Evolutionary conservation across 2,888 invertebrate genomes (phyloP), one percentile per base, ranked within the genome.

Genomic region (Ceraclea dissimilis): DNA sequence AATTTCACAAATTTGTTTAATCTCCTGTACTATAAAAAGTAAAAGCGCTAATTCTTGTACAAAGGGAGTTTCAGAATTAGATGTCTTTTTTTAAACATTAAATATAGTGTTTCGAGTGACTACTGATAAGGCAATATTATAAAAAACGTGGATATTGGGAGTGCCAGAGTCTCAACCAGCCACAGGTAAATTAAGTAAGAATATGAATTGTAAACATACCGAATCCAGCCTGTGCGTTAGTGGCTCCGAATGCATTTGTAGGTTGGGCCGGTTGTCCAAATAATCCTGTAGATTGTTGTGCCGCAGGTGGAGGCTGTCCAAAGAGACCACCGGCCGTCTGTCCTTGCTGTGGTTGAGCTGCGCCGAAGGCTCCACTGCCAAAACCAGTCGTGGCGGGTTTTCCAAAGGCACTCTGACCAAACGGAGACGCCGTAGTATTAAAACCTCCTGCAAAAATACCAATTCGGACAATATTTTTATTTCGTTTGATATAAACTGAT

Each of bases 331-430:
- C 31, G 2, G 51, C 26, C 8, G 54, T 19, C 20, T 34, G 51
- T 21, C 47, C 47, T 71, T 73, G 71, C 52, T 74, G 76, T 2
- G 74, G 63, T 1, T 78, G 68, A 1, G 75, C 69, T 26, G 81
- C 80, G 0, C 89, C 89, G 71, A 90, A 90, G 0, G 86, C 80
- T 4, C 86, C 76, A 1, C 81, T 75, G 2, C 81, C 81, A 26
- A 86, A 86, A 58, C 86, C 86, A 51, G 81, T 81, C 1, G 81
- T 80, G 0, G 82, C 76, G 2, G 84, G 78, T 70, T 80, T 74
- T 1, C 80, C 79, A 68, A 81, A 81, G 1, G 79, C 54, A 11
- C 54, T 54, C 2, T 75, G 72, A 1, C 76, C 72, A 63, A 81
- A 81, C 1, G 80, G 80, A 4, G 79, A 79, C 0, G 74, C 67